Evolutionary conservation across 2,888 invertebrate genomes (phyloP).

Genomic region (Melinaea marsaeus): DNA sequence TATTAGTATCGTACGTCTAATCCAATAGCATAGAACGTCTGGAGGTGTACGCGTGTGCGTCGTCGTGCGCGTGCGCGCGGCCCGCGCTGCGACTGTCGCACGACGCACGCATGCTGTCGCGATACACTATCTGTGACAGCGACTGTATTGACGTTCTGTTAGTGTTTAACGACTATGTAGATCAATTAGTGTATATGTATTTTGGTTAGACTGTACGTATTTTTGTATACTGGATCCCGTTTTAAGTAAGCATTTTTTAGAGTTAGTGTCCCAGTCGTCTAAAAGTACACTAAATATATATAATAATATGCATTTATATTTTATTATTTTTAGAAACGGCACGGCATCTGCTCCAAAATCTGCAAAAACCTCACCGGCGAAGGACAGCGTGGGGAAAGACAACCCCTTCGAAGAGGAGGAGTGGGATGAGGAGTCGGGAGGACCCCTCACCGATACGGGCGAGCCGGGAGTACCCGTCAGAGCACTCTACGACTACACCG

Average conservation of each 20-base stretch:
- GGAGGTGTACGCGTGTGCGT: conserved; percentile 56
- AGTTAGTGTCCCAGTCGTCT: too few relatives aligned
- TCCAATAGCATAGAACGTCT: conserved; percentile 54
- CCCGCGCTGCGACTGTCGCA: conserved; percentile 43
- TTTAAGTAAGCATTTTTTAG: too few relatives aligned
- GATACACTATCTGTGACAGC: conserved; percentile 33
- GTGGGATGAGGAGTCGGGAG: conserved; percentile 88
- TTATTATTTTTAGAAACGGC: conserved; percentile 56
- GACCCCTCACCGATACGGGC: conserved; percentile 92
- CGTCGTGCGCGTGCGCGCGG: conserved; percentile 20
- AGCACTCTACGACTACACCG: conserved; percentile 97
- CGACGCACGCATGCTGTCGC: conserved; percentile 40
- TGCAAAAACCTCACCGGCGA: conserved; percentile 63
- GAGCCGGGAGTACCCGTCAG: conserved; percentile 96
- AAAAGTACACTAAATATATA: not conserved
- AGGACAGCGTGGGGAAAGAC: conserved; percentile 74
- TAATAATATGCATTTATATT: not conserved
- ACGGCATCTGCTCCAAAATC: conserved; percentile 61
- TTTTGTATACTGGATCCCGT: not conserved
- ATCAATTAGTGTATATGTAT: too few relatives aligned
- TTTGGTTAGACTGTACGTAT: not conserved
- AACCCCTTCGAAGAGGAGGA: conserved; percentile 93
- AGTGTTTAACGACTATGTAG: conserved; percentile 32
- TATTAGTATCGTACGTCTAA: not conserved
- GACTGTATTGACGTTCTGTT: conserved; percentile 36